Evolutionary conservation across 2,797 vertebrate genomes (phyloP).

Genomic region (Buceros bicornis): DNA sequence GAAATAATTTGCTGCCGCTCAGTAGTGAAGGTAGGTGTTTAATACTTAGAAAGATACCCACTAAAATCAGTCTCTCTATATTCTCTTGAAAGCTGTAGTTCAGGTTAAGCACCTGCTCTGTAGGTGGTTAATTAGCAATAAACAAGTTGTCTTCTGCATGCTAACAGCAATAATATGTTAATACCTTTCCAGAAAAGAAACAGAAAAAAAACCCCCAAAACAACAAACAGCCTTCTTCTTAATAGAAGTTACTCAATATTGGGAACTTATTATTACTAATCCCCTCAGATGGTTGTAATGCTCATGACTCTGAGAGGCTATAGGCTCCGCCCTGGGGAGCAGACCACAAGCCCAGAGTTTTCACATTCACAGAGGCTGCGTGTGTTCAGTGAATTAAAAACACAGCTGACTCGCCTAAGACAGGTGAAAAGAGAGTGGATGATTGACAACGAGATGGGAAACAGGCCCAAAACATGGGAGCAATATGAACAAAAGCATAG

Average conservation of each 20-base stretch:
- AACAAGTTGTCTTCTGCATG: slow-evolving; percentile 7
- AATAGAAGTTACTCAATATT: not conserved
- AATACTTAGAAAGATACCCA: not conserved
- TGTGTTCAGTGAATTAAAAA: not conserved
- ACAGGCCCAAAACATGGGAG: not conserved
- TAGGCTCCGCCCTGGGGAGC: not conserved
- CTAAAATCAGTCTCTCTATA: not conserved
- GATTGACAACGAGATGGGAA: not conserved
- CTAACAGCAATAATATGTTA: not conserved
- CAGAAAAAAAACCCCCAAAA: not conserved
- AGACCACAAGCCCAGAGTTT: not conserved
- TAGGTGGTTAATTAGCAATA: slow-evolving; percentile 49
- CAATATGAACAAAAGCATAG: not conserved
- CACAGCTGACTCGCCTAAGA: not conserved
- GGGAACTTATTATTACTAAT: not conserved
- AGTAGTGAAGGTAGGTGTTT: not conserved
- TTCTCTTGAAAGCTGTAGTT: not conserved
- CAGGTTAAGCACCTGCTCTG: slow-evolving; percentile 24
- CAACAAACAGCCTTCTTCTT: not conserved
- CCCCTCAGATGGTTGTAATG: not conserved
- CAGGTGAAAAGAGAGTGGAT: not conserved
- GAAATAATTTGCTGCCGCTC: slow-evolving; percentile 21
- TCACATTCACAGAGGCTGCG: not conserved
- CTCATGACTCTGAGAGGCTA: not conserved
- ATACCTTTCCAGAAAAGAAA: not conserved